Conservation (phyloP, 2,888 invertebrate genomes). For the Ferrisia virgata region DNA sequence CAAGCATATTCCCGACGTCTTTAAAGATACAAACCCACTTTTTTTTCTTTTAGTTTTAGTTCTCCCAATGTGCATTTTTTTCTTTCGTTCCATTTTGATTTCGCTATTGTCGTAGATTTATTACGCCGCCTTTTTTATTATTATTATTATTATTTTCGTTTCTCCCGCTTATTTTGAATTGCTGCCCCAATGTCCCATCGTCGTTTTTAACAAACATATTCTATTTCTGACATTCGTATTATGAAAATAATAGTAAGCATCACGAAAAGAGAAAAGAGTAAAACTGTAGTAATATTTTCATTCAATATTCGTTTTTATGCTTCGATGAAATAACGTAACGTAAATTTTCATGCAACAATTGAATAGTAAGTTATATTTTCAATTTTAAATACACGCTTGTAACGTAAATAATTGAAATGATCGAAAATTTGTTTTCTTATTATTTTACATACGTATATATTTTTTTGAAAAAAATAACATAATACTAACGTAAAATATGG, state of each 20-base stretch:
- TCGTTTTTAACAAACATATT: neutral
- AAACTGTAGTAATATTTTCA: neutral
- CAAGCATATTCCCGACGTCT: neutral
- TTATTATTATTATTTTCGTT: neutral
- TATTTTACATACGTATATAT: no score
- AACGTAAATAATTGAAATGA: neutral
- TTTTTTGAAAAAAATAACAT: no score
- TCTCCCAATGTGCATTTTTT: neutral
- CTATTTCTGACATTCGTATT: neutral
- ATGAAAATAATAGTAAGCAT: no score
- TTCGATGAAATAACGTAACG: neutral
- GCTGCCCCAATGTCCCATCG: neutral
- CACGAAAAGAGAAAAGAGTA: no score
- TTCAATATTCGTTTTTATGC: no score
- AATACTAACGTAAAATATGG: no score
- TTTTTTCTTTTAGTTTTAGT: neutral
- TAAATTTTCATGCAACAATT: neutral
- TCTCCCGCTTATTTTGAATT: neutral
- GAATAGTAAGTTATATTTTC: neutral
- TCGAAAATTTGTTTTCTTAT: neutral
- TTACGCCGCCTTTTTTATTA: neutral
- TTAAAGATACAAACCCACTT: neutral
- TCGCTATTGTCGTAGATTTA: neutral
- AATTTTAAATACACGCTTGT: neutral
- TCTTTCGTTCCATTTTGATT: neutral